Conservation (phyloP, 2,888 invertebrate genomes). For the Oxytorus armatus region DNA sequence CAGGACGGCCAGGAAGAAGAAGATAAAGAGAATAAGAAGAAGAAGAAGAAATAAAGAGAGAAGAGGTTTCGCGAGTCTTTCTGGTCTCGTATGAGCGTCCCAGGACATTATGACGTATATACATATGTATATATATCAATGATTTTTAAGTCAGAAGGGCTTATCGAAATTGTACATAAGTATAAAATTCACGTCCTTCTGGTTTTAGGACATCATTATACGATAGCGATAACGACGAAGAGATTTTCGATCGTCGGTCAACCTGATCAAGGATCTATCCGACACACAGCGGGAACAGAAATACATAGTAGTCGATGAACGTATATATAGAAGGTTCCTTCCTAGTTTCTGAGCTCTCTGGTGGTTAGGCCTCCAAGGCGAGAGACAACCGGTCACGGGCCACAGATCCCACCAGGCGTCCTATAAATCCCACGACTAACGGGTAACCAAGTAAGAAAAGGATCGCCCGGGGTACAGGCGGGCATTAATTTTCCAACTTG, state of each 20-base stretch:
- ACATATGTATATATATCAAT: slow-evolving; percentile 5
- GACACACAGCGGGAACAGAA: slow-evolving; percentile 51
- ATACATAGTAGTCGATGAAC: neutral
- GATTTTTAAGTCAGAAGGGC: slow-evolving; percentile 12
- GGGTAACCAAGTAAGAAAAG: slow-evolving; percentile 67
- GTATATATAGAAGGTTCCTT: slow-evolving; percentile 20
- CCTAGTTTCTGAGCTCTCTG: slow-evolving; percentile 2
- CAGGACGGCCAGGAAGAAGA: slow-evolving; percentile 66
- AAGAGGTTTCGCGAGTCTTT: slow-evolving; percentile 56
- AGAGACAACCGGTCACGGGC: slow-evolving; percentile 72
- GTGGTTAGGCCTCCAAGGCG: slow-evolving; percentile 9
- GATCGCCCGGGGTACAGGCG: slow-evolving; percentile 62
- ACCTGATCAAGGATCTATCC: slow-evolving; percentile 66
- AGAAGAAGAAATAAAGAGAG: slow-evolving; percentile 41
- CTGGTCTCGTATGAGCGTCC: slow-evolving; percentile 17
- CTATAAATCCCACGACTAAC: slow-evolving; percentile 73
- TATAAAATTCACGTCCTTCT: neutral
- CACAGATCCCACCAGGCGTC: slow-evolving; percentile 71
- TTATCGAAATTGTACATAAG: too few species aligned
- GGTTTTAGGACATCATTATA: neutral
- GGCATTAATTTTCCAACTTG: slow-evolving; percentile 64
- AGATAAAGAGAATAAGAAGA: slow-evolving; percentile 35
- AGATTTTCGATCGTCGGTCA: slow-evolving; percentile 76
- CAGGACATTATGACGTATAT: slow-evolving; percentile 18
- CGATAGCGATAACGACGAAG: slow-evolving; percentile 52